A percentile compares a stretch with the other conserved stretches of the same genome.
These are phyloP conservation scores for Hypercompe scribonia DNA, from an alignment of 2,888 invertebrate species.

Conservation along the genomic window DNA sequence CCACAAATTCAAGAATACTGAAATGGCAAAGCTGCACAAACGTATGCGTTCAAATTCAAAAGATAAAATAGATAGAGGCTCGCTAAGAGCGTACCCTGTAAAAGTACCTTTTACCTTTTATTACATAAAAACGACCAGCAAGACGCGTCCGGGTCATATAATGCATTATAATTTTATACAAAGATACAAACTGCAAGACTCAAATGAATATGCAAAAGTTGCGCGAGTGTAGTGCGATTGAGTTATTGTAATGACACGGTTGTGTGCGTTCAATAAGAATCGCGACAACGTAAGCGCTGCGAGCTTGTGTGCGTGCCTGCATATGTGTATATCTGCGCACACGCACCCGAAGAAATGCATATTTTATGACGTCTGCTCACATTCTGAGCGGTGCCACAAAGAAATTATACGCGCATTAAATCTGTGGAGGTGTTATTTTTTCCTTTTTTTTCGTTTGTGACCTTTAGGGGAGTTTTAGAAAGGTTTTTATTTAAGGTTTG, in stretches of 20 bases:
- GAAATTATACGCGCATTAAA: constrained; percentile 87
- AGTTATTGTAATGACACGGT: constrained; percentile 77
- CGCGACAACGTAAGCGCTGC: constrained; percentile 38
- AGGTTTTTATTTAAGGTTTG: constrained; percentile 45
- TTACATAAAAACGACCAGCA: constrained; percentile 66
- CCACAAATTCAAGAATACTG: constrained; percentile 8
- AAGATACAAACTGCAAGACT: constrained; percentile 82
- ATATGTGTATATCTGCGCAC: constrained; percentile 58
- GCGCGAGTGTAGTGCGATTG: constrained; percentile 79
- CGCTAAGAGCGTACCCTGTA: constrained; percentile 32
- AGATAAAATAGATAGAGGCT: constrained; percentile 45
- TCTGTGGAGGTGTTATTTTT: constrained; percentile 81
- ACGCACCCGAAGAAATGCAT: constrained; percentile 84
- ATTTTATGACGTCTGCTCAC: constrained; percentile 86
- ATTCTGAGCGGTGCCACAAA: constrained; percentile 87
- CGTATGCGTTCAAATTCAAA: constrained; percentile 17
- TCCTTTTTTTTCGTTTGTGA: constrained; percentile 60
- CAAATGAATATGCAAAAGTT: constrained; percentile 85
- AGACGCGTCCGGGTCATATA: constrained; percentile 73
- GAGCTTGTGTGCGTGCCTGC: constrained; percentile 34
- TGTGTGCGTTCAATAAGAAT: constrained; percentile 62
- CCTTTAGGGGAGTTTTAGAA: constrained; percentile 55
- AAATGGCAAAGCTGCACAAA: neutral
- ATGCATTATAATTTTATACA: constrained; percentile 87
- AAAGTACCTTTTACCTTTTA: constrained; percentile 59